These are phyloP conservation scores for Brachypalpus laphriformis DNA, from an alignment of 2,888 invertebrate genomes.

Conservation along the genomic window DNA sequence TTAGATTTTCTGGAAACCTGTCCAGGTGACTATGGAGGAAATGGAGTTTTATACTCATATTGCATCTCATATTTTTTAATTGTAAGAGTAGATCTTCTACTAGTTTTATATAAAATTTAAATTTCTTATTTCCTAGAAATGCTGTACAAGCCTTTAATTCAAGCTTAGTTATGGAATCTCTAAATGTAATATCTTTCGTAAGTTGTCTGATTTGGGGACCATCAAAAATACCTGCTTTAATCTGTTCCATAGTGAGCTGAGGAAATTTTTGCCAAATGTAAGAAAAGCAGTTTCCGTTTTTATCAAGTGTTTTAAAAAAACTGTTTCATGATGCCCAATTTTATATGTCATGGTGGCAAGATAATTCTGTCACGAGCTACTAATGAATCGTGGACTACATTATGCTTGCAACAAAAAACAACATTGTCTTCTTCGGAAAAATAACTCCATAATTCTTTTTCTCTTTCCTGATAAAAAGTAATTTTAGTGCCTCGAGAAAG, in stretches of 20 bases:
- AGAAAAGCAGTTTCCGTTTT: too few relatives aligned
- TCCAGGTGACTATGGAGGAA: too few relatives aligned
- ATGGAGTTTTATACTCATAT: slow-evolving; percentile 77
- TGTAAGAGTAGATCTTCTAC: slow-evolving; percentile 1
- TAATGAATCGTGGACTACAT: background rate
- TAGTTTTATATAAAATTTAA: background rate
- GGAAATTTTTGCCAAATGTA: too few relatives aligned
- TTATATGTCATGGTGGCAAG: slow-evolving; percentile 40
- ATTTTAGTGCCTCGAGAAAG: background rate
- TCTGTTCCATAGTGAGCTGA: slow-evolving; percentile 1
- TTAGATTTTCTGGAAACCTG: too few relatives aligned
- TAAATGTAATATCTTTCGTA: background rate
- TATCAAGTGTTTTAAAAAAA: slow-evolving; percentile 5
- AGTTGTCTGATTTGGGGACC: background rate
- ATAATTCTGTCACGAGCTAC: slow-evolving; percentile 27
- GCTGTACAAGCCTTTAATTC: slow-evolving; percentile 2
- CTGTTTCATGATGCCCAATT: slow-evolving; percentile 35
- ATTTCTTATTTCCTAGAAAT: slow-evolving; percentile 10
- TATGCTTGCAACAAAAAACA: background rate
- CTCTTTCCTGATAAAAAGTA: background rate
- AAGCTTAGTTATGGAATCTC: background rate
- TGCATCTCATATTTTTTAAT: slow-evolving; percentile 32
- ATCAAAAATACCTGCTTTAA: background rate
- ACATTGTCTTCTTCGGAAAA: background rate
- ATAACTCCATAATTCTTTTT: background rate